Percentiles rank a stretch among this genome's conserved stretches.
phyloP scores from a whole-genome alignment of 2,113 vertebrate species.

The Gulo gulo region DNA sequence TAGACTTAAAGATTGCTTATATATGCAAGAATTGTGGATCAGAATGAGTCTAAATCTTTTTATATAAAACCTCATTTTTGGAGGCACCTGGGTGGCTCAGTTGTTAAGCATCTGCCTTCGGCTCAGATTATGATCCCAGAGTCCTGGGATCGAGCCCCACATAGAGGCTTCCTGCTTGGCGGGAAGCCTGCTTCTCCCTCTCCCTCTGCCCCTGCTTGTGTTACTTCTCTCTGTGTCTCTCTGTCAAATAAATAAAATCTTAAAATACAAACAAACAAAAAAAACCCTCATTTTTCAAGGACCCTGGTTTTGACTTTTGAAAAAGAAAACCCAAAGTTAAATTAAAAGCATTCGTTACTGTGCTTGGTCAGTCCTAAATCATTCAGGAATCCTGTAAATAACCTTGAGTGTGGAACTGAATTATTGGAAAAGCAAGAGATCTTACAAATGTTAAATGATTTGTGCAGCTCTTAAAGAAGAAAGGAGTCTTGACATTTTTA shows the following conservation, averaged over 20 bases:
- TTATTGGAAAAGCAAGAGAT: neutral
- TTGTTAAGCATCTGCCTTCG: too few relatives aligned
- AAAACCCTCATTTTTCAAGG: neutral
- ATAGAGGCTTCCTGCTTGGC: too few relatives aligned
- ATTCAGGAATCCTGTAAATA: neutral
- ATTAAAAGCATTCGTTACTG: neutral
- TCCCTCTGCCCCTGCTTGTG: too few relatives aligned
- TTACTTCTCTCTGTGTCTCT: too few relatives aligned
- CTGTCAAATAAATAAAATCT: too few relatives aligned
- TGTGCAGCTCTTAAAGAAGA: neutral
- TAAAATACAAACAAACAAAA: too few relatives aligned
- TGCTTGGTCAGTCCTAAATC: neutral
- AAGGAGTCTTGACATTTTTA: neutral
- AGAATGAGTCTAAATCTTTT: neutral
- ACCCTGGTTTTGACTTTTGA: neutral
- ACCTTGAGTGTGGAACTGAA: neutral
- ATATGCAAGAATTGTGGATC: neutral
- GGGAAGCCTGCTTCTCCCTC: too few relatives aligned
- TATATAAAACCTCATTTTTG: neutral
- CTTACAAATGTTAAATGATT: neutral
- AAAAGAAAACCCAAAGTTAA: constrained; percentile 6
- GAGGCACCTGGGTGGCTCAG: too few relatives aligned
- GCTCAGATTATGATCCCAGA: too few relatives aligned
- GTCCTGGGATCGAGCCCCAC: too few relatives aligned
- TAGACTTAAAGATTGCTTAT: neutral